Percentiles rank a stretch among this genome's conserved stretches.
Evolutionary conservation across 2,888 invertebrate genomes (phyloP).

Genomic region (Campopleginae sp.): DNA sequence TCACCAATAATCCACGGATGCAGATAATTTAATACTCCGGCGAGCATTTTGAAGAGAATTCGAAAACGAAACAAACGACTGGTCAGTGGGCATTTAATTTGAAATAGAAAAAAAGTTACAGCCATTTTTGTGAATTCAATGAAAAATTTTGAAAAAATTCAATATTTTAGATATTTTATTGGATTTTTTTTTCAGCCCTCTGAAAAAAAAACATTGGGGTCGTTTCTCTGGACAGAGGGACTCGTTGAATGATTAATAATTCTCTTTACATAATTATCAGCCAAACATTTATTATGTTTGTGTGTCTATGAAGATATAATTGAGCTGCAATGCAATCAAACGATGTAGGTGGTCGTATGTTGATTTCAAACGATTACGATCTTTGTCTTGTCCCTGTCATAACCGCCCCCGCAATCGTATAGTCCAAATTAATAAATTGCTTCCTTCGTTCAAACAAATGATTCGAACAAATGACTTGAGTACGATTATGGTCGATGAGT

Average conservation of each 20-base stretch:
- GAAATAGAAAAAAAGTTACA: no score
- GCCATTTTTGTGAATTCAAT: no score
- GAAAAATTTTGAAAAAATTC: no score
- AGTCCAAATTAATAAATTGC: constrained; percentile 10
- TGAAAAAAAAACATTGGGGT: no score
- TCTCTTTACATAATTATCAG: background rate
- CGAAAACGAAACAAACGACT: no score
- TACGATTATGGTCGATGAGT: background rate
- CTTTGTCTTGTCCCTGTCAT: background rate
- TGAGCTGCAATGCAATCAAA: background rate
- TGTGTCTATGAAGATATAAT: background rate
- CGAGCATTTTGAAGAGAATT: no score
- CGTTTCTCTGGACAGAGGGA: no score
- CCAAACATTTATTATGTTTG: background rate
- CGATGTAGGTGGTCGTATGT: constrained; percentile 4
- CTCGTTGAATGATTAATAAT: background rate
- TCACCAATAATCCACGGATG: no score
- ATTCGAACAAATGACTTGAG: constrained; percentile 9
- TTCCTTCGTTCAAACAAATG: constrained; percentile 1
- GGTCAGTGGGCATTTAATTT: no score
- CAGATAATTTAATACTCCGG: no score
- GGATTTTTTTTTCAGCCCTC: no score
- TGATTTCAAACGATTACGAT: background rate
- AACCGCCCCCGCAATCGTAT: background rate
- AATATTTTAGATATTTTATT: no score